phyloP scores from a whole-genome alignment of 2,797 vertebrate genomes.

The Takifugu rubripes region DNA sequence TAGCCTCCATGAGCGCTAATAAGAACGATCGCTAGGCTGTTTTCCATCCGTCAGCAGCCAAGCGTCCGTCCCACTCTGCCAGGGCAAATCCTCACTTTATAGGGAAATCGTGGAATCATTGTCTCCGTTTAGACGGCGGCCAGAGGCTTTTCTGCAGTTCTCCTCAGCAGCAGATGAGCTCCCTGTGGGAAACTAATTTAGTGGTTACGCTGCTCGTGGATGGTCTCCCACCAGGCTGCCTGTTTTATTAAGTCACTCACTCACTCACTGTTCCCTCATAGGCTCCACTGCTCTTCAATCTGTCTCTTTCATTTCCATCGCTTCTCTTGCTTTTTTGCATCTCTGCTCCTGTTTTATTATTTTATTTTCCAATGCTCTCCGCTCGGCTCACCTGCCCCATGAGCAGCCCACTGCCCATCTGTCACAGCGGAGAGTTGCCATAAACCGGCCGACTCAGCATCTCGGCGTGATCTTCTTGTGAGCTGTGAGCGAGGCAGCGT shows the following conservation, averaged over 20 bases:
- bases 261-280: conserved; percentile 19
- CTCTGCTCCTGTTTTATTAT: conserved; percentile 19
- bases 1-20: too few species aligned
- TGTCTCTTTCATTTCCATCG: conserved; percentile 18
- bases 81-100: conserved; percentile 27
- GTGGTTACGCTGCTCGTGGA: conserved; percentile 19
- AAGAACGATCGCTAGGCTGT: too few species aligned
- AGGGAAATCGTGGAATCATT: conserved; percentile 44
- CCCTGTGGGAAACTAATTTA: conserved; percentile 57
- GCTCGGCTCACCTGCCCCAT: conserved; percentile 46
- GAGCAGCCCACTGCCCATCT: conserved; percentile 72
- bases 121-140: conserved; percentile 40
- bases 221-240: conserved; percentile 36
- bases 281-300: conserved; percentile 28
- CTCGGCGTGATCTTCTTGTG: conserved; percentile 65
- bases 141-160: conserved; percentile 27
- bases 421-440: conserved; percentile 63
- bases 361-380: conserved; percentile 10
- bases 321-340: conserved; percentile 19
- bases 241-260: conserved; percentile 29
- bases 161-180: conserved; percentile 49
- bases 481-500: conserved; percentile 58
- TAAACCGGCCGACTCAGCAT: conserved; percentile 66
- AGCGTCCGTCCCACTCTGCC: conserved; percentile 2
- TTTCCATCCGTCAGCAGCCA: not conserved